Evolutionary conservation across 1,140 invertebrate species (phyloP).

Genomic region (Cryptotermes secundus): DNA sequence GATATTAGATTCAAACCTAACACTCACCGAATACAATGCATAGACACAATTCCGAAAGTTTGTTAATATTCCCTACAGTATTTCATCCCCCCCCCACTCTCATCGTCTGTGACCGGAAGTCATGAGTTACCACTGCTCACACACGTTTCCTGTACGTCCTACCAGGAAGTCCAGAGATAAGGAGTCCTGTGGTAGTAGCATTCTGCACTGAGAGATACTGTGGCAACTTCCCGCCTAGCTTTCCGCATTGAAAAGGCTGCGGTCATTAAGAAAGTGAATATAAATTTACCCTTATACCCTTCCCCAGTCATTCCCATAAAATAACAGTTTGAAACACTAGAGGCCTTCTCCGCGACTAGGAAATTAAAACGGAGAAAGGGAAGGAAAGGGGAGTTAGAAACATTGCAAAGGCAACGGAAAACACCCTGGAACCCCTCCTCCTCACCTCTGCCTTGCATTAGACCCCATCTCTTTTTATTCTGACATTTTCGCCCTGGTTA

Average conservation of each 20-base stretch:
- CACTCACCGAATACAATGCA: too few species aligned
- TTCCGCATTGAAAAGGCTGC: not conserved
- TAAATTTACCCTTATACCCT: not conserved
- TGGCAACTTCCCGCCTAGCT: not conserved
- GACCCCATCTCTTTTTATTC: not conserved
- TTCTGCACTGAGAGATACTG: not conserved
- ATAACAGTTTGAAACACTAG: conserved; percentile 6
- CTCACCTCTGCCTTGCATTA: not conserved
- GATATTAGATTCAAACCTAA: too few species aligned
- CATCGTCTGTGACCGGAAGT: too few species aligned
- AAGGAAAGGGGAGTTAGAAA: not conserved
- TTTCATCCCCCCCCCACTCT: not conserved
- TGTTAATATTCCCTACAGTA: not conserved
- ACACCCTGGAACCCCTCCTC: too few species aligned
- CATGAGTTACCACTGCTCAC: not conserved
- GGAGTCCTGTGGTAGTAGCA: not conserved
- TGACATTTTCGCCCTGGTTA: not conserved
- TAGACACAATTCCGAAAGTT: not conserved
- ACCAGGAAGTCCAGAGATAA: not conserved
- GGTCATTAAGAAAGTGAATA: not conserved
- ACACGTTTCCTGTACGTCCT: not conserved
- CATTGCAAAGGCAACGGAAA: not conserved
- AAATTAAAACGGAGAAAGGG: not conserved
- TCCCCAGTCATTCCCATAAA: not conserved
- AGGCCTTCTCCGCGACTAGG: not conserved